phyloP scores from a whole-genome alignment of 2,888 invertebrate species.

The Pelosia muscerda region DNA sequence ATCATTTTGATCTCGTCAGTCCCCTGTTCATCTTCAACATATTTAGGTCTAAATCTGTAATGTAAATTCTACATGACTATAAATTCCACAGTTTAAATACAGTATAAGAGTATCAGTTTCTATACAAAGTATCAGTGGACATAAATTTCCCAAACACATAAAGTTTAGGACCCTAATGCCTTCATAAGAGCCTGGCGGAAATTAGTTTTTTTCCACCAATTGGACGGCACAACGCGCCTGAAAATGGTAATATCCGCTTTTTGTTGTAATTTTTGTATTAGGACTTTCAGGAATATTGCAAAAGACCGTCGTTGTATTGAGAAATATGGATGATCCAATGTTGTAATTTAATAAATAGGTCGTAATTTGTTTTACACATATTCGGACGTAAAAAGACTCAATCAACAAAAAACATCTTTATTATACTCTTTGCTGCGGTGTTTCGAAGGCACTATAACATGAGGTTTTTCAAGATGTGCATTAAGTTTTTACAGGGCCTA shows the following conservation, averaged over 20 bases:
- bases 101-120: slow-evolving; percentile 7
- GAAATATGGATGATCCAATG: neutral
- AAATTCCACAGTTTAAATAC: neutral
- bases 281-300: neutral
- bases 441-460: too few species aligned
- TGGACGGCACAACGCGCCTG: slow-evolving; percentile 12
- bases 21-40: too few species aligned
- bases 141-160: neutral
- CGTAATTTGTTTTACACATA: neutral
- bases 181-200: slow-evolving; percentile 13
- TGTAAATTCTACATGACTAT: too few species aligned
- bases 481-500: too few species aligned
- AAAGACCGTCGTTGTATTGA: neutral
- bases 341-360: neutral
- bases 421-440: too few species aligned
- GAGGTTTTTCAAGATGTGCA: too few species aligned
- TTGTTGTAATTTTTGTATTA: slow-evolving; percentile 9
- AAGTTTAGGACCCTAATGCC: slow-evolving; percentile 8
- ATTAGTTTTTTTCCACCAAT: slow-evolving; percentile 14
- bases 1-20: too few species aligned
- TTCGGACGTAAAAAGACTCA: too few species aligned
- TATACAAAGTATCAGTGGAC: neutral
- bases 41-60: neutral
- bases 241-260: slow-evolving; percentile 27
- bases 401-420: too few species aligned